phyloP scores from a whole-genome alignment of 2,797 vertebrate species.

The Acrossocheilus fasciatus region DNA sequence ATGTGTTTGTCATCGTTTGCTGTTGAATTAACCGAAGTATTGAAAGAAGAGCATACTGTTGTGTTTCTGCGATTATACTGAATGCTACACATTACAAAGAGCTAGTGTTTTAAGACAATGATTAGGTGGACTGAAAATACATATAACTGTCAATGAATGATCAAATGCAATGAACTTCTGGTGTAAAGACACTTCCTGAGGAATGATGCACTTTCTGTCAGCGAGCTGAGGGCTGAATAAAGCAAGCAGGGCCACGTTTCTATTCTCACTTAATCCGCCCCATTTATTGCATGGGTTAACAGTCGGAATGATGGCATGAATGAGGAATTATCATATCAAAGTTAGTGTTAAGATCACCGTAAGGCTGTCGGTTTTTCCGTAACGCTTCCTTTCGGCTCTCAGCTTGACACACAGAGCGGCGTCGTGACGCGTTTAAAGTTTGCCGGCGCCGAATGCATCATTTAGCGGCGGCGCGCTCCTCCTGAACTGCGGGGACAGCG shows the following conservation, averaged over 20 bases:
- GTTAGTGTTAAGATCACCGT: constrained; percentile 16
- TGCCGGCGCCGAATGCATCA: constrained; percentile 68
- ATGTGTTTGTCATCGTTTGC: not conserved
- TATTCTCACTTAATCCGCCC: not conserved
- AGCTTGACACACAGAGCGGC: constrained; percentile 51
- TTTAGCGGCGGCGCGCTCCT: constrained; percentile 75
- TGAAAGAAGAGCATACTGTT: not conserved
- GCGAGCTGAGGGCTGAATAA: not conserved
- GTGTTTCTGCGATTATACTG: not conserved
- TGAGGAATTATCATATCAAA: constrained; percentile 56
- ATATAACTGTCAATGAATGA: no score
- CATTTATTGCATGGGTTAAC: constrained; percentile 24
- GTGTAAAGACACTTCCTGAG: not conserved
- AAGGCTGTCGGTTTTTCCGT: constrained; percentile 28
- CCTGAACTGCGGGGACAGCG: constrained; percentile 76
- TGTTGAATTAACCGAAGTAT: not conserved
- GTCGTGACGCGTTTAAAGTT: constrained; percentile 77
- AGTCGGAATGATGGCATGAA: constrained; percentile 21
- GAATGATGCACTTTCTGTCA: not conserved
- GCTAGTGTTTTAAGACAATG: no score
- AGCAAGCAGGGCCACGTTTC: constrained; percentile 11
- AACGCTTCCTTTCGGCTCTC: constrained; percentile 41
- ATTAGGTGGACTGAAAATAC: no score
- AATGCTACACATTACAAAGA: not conserved
- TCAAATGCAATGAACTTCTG: not conserved